Evolutionary conservation across 1,140 invertebrate genomes (phyloP), one percentile per base, ranked within the genome.

Genomic region (Drosophila lowei): DNA sequence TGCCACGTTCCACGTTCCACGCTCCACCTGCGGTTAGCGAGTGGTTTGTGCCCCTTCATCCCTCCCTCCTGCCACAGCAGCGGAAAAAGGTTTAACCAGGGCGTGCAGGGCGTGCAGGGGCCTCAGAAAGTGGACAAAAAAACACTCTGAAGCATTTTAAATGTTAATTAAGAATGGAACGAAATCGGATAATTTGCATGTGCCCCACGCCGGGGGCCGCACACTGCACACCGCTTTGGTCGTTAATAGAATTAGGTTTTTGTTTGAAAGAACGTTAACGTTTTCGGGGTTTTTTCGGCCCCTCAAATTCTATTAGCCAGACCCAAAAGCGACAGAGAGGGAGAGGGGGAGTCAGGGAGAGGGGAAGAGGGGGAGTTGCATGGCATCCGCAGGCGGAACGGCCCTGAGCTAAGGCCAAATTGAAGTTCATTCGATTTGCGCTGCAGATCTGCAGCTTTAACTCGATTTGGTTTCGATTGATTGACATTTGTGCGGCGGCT

Each of bases 101-200:
- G 15, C 11, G 11, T 11, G 11, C 50, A 23, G 13, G 16, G 15
- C 11, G 11, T 11, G 11, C 9, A 38, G 34, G 3, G 34, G 28
- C 28, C 6, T 1, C 9, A 38, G n/a, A 42, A n/a, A 43, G 30
- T 13, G 21, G 2, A 52, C 9, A 57, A 47, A 57, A 62, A 54
- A 50, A 38, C 38, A 80, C 49, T 56, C 70, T 68, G 66, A 78
- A 83, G 62, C 77, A 61, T 75, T 88, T 81, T 78, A 88, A 79
- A 70, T 83, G 85, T 83, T 86, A 86, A 86, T 88, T 88, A 86
- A 71, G 58, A 65, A 58, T 13, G 47, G 34, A 57, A 30, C 49
- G 50, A 62, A 83, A 66, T 71, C 57, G 59, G 58, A 63, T 77
- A 81, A 81, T 81, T 81, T 71, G 72, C 57, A 71, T 56, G 41